Percentiles rank a stretch among this genome's conserved stretches.
phyloP scores from a whole-genome alignment of 2,888 invertebrate genomes.

The Gortyna flavago region DNA sequence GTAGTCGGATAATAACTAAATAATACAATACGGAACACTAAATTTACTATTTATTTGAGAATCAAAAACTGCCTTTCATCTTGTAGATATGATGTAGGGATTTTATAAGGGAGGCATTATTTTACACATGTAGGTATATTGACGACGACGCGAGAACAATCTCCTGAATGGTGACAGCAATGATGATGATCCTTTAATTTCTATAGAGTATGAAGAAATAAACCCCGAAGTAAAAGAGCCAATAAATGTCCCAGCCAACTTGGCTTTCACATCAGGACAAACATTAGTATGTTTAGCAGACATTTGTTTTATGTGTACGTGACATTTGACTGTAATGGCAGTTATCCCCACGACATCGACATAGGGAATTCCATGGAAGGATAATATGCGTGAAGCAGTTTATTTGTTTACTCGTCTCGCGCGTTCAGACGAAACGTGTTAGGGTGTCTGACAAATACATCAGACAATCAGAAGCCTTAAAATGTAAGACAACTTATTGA shows the following conservation, averaged over 20 bases:
- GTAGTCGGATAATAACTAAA: too few relatives aligned
- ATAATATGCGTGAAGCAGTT: constrained; percentile 29
- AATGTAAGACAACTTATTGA: neutral
- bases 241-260: neutral
- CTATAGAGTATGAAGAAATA: neutral
- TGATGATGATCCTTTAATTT: neutral
- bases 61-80: neutral
- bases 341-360: constrained; percentile 25
- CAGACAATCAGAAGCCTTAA: neutral
- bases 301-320: constrained; percentile 50
- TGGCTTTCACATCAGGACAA: constrained; percentile 14
- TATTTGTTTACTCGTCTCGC: constrained; percentile 39
- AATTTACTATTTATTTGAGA: neutral
- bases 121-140: neutral
- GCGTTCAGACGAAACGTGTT: constrained; percentile 17
- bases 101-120: neutral
- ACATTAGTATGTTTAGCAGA: constrained; percentile 22
- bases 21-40: neutral
- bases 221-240: neutral
- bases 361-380: constrained; percentile 50
- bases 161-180: neutral
- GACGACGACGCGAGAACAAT: neutral
- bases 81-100: neutral
- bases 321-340: constrained; percentile 41
- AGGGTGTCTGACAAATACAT: constrained; percentile 6